Base-by-base conservation (phyloP, 2,113 vertebrate species). In the Struthidea cinerea region DNA sequence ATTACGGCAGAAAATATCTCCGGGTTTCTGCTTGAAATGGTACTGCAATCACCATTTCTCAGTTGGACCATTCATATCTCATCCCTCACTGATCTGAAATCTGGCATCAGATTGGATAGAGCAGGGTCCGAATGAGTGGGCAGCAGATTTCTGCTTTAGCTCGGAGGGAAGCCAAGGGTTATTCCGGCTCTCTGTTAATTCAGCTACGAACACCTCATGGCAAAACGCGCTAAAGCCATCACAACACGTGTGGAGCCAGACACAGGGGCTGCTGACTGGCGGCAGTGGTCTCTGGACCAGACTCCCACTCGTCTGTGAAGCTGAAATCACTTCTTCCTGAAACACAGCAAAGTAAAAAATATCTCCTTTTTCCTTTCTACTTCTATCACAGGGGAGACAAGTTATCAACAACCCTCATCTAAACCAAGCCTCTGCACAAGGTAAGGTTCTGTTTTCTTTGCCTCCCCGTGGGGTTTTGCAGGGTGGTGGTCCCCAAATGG, bases 301-400 rank as follows among this genome's bases (percentile, higher is more conserved):
- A 46, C 21, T 87, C 52, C 53, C 28, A 26, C 70, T 87, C 7
- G 1, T 65, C 49, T 81, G 28, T 21, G 47, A 44, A 70, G 55
- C 60, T 30, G 24, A 74, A 52, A 81, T 67, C 42, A 86, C 24
- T 14, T 68, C 71, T 60, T 70, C 55, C 79, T 52, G 47, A 79
- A 44, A 42, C 47, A 63, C 26, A 70, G 67, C 24, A 15, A 53
- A 90, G 41, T 27, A 94, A 76, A 60, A 53, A 71, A 78, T 26
- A 26, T 9, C 27, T 68, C 68, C 8, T 26, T 80, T 83, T 83
- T 80, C 30, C 21, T 94, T 81, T 84, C 85, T 88, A 17, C 94
- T 94, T 94, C 86, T 84, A 22, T 33, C 86, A 11, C 87, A 97
- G 96, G 93, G 77, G 32, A 92, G 90, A 73, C 71, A 96, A 86